Evolutionary conservation across 92 coral and sea anemone genomes (phyloP), one percentile per base, ranked within the genome.

Genomic region (Isaurus tuberculatus): DNA sequence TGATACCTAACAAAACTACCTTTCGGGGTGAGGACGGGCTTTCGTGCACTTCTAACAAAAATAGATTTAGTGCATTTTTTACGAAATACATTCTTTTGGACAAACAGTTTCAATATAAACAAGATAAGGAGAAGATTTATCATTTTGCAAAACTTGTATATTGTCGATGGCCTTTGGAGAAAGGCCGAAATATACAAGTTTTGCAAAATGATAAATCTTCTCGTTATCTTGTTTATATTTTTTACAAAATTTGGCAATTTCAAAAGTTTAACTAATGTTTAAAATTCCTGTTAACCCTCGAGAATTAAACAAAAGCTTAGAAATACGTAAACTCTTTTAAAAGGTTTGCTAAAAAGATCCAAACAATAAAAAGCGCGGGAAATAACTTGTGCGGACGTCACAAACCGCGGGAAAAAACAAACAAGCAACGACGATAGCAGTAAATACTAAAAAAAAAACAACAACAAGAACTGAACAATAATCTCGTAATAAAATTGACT

Each of bases 391-490:
- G 69, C 30, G 81, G 68, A 33, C 53, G 70, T 22, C 82, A 60
- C 65, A 57, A 77, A 77, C 82, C 70, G 82, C 82, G 82, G 82
- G 82, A 77, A 77, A 75, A 51, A 30, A 14, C n/a, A 71, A 26
- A 20, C 9, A 26, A 27, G 15, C 34, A 34, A 29, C 33, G 32
- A 17, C 30, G 22, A 15, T 14, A 42, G 23, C 19, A 71, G 40
- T 7, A 15, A 55, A 53, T 4, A 4, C 11, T 1, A n/a, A n/a
- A 9, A 3, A 5, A n/a, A n/a, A 9, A 3, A 5, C 31, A 8
- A 32, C 6, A 8, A 23, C 1, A 36, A 6, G n/a, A 3, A 17
- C 63, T 3, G 6, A 7, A 17, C 10, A 55, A n/a, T 2, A 22
- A n/a, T 2, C 63, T 55, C 28, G 0, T 7, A 0, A 0, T 3